Conservation (phyloP, 2,113 vertebrate genomes). For the Erythrolamprus reginae region DNA sequence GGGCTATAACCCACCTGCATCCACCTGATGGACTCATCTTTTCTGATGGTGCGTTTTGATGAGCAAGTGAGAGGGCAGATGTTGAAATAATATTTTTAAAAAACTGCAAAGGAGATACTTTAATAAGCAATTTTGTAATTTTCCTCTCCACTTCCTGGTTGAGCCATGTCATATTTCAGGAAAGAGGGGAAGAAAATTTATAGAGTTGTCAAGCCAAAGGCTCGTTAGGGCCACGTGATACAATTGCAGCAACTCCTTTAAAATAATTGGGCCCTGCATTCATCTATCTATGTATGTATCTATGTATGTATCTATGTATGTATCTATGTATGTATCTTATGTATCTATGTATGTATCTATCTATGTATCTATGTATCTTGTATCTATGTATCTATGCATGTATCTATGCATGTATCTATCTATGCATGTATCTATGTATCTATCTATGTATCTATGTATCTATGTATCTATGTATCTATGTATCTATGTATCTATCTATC, state of each 20-base stretch:
- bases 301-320: too few species aligned
- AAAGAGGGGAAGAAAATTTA: slow-evolving; percentile 2
- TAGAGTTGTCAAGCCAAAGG: slow-evolving; percentile 11
- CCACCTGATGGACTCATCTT: not conserved
- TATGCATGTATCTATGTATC: too few species aligned
- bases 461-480: too few species aligned
- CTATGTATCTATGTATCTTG: too few species aligned
- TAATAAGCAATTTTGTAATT: slow-evolving; percentile 62
- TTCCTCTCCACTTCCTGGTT: slow-evolving; percentile 47
- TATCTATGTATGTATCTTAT: too few species aligned
- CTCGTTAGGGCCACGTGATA: slow-evolving; percentile 47
- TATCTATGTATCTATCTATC: too few species aligned
- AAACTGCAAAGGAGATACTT: slow-evolving; percentile 54
- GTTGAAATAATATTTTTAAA: slow-evolving; percentile 29
- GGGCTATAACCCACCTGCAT: not conserved
- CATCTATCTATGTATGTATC: too few species aligned
- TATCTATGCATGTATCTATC: too few species aligned
- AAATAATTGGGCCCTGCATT: slow-evolving; percentile 58
- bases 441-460: too few species aligned
- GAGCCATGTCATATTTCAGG: slow-evolving; percentile 36
- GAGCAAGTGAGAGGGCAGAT: slow-evolving; percentile 42
- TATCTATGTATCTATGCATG: too few species aligned
- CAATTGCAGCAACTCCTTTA: slow-evolving; percentile 51
- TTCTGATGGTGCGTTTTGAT: slow-evolving; percentile 46
- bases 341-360: too few species aligned